Conservation (phyloP, 2,113 vertebrate genomes). For the Dermatemys mawii region DNA sequence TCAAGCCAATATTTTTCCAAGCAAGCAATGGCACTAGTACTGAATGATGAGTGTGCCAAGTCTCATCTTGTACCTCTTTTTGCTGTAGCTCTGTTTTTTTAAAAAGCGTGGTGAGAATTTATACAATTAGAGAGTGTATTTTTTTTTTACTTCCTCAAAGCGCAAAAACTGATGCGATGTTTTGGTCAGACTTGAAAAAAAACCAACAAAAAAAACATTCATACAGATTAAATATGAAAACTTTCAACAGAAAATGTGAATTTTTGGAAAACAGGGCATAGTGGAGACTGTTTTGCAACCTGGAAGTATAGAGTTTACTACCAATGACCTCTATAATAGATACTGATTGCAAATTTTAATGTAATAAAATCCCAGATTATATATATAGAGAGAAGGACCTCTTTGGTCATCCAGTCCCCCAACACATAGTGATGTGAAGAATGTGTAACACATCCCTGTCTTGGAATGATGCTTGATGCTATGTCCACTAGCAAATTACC, state of each 20-base stretch:
- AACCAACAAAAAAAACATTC: background rate
- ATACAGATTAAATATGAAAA: background rate
- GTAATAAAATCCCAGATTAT: background rate
- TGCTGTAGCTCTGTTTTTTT: background rate
- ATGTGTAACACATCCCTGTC: background rate
- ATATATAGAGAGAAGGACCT: background rate
- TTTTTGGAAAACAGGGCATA: background rate
- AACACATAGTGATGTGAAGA: background rate
- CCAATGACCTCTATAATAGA: background rate
- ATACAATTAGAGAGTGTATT: background rate
- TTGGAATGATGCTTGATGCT: conserved; percentile 10
- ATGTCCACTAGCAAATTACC: background rate
- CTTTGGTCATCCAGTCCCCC: background rate
- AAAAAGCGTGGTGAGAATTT: conserved; percentile 8
- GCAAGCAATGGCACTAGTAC: background rate
- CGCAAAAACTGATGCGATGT: background rate
- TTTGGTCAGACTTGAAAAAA: background rate
- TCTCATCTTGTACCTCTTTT: background rate
- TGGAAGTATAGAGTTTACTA: background rate
- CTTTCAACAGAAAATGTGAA: background rate
- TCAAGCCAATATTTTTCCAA: background rate
- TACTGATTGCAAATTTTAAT: background rate
- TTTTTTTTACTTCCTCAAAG: conserved; percentile 25
- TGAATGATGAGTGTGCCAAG: background rate
- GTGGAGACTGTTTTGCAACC: background rate